A percentile compares a stretch with the other conserved stretches of the same genome.
These are phyloP conservation scores for Caradrina clavipalpis DNA, from an alignment of 2,888 invertebrate genomes.

Conservation along the genomic window DNA sequence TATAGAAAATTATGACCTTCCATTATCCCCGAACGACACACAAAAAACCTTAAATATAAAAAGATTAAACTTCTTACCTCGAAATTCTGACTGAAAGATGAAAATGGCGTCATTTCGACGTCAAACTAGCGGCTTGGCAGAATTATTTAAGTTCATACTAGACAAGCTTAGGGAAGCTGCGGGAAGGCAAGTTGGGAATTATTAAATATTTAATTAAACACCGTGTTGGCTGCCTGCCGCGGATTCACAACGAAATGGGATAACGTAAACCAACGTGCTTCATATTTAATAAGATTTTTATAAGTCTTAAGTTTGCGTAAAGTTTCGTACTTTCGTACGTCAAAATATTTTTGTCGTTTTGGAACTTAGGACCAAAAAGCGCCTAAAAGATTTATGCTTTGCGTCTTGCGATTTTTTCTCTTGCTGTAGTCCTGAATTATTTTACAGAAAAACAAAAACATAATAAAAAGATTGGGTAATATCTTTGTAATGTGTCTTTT, in stretches of 20 bases:
- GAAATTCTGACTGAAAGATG: constrained; percentile 2
- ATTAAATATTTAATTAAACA: constrained; percentile 71
- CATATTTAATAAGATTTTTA: constrained; percentile 52
- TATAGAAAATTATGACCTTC: constrained; percentile 21
- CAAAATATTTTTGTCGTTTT: too few relatives aligned
- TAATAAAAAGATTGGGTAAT: too few relatives aligned
- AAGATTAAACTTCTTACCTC: constrained; percentile 20
- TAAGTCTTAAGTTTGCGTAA: constrained; percentile 16
- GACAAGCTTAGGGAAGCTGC: constrained; percentile 24
- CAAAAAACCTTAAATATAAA: constrained; percentile 7
- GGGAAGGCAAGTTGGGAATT: constrained; percentile 53
- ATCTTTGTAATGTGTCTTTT: too few relatives aligned
- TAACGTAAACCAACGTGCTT: constrained; percentile 34
- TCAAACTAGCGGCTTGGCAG: constrained; percentile 39
- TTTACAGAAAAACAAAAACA: too few relatives aligned
- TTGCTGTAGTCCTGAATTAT: too few relatives aligned
- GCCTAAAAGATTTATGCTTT: too few relatives aligned
- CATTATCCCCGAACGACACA: constrained; percentile 14
- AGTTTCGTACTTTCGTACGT: constrained; percentile 7
- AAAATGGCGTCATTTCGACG: constrained; percentile 35
- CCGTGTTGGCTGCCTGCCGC: constrained; percentile 27
- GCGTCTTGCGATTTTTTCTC: too few relatives aligned
- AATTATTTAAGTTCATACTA: constrained; percentile 51
- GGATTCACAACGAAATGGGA: constrained; percentile 42
- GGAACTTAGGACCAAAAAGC: background rate